Evolutionary conservation across 1,140 invertebrate species (phyloP), one percentile per base, ranked within the genome.

Genomic region (Trichoplusia ni): DNA sequence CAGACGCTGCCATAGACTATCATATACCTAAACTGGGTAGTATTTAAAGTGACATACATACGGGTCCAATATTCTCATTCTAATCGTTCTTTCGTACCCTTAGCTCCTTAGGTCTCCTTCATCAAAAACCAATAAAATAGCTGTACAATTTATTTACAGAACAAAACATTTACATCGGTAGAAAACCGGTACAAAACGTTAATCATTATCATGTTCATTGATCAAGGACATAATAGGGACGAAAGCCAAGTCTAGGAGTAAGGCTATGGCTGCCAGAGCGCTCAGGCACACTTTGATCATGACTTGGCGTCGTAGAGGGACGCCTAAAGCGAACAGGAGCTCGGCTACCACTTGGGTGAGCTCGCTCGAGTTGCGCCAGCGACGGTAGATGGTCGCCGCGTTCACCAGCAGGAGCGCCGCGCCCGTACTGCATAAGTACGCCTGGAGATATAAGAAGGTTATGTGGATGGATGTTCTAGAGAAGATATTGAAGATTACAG

Each of bases 321-420:
- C 67, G 0, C 85, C 85, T 11, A 88, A 53, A 0, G 70, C 64
- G 5, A 56, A 54, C 2, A 89, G 73, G 4, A 89, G 44, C 9
- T 89, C 86, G 0, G 81, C 82, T 7, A 89, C 77, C 0, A 80
- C 79, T 3, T 49, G 70, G 0, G 81, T 89, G 0, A 84, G 67
- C n/a, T 86, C 70, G 0, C 73, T 72, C 0, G 82, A 75, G 3
- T 29, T 33, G 2, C 61, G 66, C 85, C 85, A 88, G 2, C 81
- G 56, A 7, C 58, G 67, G 63, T 67, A 82, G 7, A 89, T 71
- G 0, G 69, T 67, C 2, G 54, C 73, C 0, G 82, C 75, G 54
- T 89, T 89, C 2, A 81, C 13, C 0, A 73, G 65, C 19, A 86
- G 40, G 3, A 85, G 18, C 0, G 58, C 64, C 8, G 77, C 61